These are phyloP conservation scores for Drosophila athabasca DNA, from an alignment of 1,140 invertebrate species.

Conservation along the genomic window DNA sequence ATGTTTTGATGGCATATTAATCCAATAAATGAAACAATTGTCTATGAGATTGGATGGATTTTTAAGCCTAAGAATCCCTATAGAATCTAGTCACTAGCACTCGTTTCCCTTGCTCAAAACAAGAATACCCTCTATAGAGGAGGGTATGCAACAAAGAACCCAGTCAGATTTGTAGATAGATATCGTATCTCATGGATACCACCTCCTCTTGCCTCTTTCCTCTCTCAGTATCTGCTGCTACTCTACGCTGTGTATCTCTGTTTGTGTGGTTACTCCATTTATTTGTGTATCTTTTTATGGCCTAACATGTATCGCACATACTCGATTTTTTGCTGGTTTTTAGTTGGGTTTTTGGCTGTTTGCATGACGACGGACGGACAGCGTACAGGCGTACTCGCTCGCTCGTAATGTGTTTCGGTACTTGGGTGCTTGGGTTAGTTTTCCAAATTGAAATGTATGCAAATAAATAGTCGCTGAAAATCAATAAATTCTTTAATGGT, in stretches of 20 bases:
- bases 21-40: too few relatives aligned
- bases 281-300: slow-evolving; percentile 29
- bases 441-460: slow-evolving; percentile 71
- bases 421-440: slow-evolving; percentile 58
- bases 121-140: neutral
- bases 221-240: slow-evolving; percentile 31
- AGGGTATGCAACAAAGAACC: neutral
- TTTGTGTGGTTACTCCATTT: slow-evolving; percentile 27
- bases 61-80: too few relatives aligned
- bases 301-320: slow-evolving; percentile 23
- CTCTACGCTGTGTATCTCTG: slow-evolving; percentile 3
- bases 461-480: slow-evolving; percentile 64
- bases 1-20: too few relatives aligned
- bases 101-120: too few relatives aligned
- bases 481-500: slow-evolving; percentile 57
- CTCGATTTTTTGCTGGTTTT: slow-evolving; percentile 6
- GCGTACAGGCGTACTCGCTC: neutral
- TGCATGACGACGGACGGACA: neutral
- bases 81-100: too few relatives aligned
- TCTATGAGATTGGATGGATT: too few relatives aligned
- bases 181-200: slow-evolving; percentile 69
- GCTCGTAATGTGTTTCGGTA: slow-evolving; percentile 46
- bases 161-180: slow-evolving; percentile 24
- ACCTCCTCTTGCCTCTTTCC: neutral
- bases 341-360: slow-evolving; percentile 31